These are phyloP conservation scores for Ptiloglossa arizonensis DNA, from an alignment of 1,140 invertebrate species.

Conservation along the genomic window DNA sequence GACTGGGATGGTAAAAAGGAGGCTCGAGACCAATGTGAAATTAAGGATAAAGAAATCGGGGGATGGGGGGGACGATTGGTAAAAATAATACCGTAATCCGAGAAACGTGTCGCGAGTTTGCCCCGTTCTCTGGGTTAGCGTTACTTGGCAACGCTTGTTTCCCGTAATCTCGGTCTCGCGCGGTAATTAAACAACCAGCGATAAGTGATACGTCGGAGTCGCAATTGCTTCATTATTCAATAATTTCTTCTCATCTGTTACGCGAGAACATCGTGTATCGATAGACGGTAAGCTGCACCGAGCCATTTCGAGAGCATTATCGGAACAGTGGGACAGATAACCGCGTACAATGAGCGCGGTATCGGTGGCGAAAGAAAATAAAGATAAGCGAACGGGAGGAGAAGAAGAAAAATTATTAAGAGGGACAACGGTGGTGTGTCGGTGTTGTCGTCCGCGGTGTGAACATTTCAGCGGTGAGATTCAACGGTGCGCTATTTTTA, in stretches of 20 bases:
- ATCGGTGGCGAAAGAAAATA: too few relatives aligned
- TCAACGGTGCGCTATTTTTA: too few relatives aligned
- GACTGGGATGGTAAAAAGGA: neutral
- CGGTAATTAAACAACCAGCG: neutral
- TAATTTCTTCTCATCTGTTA: constrained; percentile 2
- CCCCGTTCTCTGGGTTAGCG: neutral
- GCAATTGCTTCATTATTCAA: neutral
- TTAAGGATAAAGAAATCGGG: neutral
- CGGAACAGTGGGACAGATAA: too few relatives aligned
- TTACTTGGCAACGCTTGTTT: neutral
- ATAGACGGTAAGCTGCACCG: too few relatives aligned
- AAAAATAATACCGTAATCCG: neutral
- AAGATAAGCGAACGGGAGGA: too few relatives aligned
- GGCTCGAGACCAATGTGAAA: neutral
- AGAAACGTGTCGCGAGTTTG: neutral
- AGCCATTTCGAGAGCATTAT: neutral
- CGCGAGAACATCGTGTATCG: too few relatives aligned
- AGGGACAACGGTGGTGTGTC: too few relatives aligned
- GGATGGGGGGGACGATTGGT: neutral
- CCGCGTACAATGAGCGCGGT: too few relatives aligned
- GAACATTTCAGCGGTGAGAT: too few relatives aligned
- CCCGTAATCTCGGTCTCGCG: neutral
- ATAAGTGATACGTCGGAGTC: neutral
- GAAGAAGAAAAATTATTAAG: too few relatives aligned
- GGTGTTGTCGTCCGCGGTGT: too few relatives aligned